Evolutionary conservation across 2,888 invertebrate species (phyloP).

Genomic region (Ommatoiulus sabulosus): DNA sequence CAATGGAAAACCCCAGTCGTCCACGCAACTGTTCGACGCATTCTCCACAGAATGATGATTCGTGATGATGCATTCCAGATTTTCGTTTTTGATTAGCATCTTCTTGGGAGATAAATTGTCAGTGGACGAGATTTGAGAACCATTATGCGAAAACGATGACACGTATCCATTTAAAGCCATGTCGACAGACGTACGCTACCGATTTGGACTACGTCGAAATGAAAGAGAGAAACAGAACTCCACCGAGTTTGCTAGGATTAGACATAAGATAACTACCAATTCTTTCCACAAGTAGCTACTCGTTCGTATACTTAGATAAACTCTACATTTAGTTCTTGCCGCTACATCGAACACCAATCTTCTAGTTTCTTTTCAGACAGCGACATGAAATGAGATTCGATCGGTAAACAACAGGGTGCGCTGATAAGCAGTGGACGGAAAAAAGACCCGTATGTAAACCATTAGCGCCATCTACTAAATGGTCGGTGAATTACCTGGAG

Average conservation of each 20-base stretch:
- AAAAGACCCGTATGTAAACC: not conserved
- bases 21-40: not conserved
- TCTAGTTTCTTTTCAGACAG: not conserved
- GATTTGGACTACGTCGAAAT: slow-evolving; percentile 7
- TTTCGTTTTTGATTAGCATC: slow-evolving; percentile 15
- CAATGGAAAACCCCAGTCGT: slow-evolving; percentile 69
- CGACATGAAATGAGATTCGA: not conserved
- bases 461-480: not conserved
- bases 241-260: not conserved
- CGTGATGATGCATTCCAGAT: not conserved
- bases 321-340: not conserved
- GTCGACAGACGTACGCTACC: not conserved
- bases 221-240: not conserved
- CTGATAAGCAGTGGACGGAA: not conserved
- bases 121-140: not conserved
- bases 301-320: not conserved
- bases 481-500: not conserved
- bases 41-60: slow-evolving; percentile 28
- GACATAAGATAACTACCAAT: not conserved
- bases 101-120: slow-evolving; percentile 3
- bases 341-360: not conserved
- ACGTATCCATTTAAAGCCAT: slow-evolving; percentile 22
- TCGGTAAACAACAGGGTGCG: not conserved
- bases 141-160: not conserved
- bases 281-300: not conserved